A percentile compares a stretch with the other conserved stretches of the same genome.
Conservation (phyloP, 2,797 vertebrate genomes). For the Hemibagrus guttatus region DNA sequence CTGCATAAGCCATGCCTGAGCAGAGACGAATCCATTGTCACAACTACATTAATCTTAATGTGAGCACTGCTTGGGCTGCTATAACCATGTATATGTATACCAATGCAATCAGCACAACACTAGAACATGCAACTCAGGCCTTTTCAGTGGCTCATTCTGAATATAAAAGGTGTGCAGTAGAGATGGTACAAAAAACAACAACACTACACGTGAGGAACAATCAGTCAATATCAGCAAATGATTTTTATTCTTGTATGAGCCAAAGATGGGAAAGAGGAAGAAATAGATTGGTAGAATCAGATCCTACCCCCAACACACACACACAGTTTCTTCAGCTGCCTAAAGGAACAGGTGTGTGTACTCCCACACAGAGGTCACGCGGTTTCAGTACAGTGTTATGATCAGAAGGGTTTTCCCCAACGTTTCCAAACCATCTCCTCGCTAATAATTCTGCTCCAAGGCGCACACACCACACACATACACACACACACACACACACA, state of each 20-base stretch:
- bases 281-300: conserved; percentile 17
- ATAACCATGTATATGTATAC: conserved; percentile 30
- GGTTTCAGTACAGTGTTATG: conserved; percentile 64
- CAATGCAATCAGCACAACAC: conserved; percentile 11
- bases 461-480: conserved; percentile 60
- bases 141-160: conserved; percentile 9
- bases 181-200: conserved; percentile 17
- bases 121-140: conserved; percentile 29
- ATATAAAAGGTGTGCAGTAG: conserved; percentile 25
- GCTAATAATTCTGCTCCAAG: conserved; percentile 75
- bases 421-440: conserved; percentile 77
- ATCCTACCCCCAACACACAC: neutral
- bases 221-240: conserved; percentile 46
- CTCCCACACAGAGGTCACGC: conserved; percentile 48
- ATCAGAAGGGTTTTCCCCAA: conserved; percentile 76
- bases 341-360: conserved; percentile 49
- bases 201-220: conserved; percentile 29
- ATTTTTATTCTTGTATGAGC: conserved; percentile 42
- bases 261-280: conserved; percentile 49
- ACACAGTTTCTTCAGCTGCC: conserved; percentile 56
- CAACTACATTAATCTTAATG: conserved; percentile 58
- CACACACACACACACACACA: conserved; percentile 14
- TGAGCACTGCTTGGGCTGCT: conserved; percentile 31
- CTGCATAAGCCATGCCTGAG: conserved; percentile 47
- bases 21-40: conserved; percentile 42